These are phyloP conservation scores for Antrozous pallidus DNA, from an alignment of 2,797 vertebrate species.

Conservation along the genomic window DNA sequence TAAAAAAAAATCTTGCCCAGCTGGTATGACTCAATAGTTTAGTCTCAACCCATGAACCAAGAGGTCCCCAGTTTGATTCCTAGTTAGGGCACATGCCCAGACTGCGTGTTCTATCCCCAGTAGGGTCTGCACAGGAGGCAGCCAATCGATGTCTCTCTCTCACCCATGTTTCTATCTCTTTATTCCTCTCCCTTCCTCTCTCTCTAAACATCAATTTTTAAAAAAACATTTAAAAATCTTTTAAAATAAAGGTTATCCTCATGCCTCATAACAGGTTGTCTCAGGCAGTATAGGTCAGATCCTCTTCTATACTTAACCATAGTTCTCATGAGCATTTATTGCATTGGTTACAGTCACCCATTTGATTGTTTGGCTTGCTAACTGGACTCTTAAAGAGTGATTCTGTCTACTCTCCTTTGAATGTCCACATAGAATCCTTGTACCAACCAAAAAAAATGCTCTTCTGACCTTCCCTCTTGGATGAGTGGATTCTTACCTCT, in stretches of 20 bases:
- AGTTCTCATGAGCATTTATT: not conserved
- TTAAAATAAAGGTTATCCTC: not conserved
- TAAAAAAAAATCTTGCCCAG: not conserved
- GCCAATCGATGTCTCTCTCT: not conserved
- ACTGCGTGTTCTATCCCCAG: not conserved
- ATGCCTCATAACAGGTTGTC: not conserved
- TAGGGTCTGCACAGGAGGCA: not conserved
- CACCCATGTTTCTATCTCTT: not conserved
- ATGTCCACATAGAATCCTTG: not conserved
- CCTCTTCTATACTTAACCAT: not conserved
- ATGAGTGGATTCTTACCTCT: not conserved
- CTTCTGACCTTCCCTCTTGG: not conserved
- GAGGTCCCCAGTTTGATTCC: not conserved
- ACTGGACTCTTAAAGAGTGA: not conserved
- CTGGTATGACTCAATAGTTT: not conserved
- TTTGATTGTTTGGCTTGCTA: not conserved
- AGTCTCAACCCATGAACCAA: not conserved
- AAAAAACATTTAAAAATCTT: not conserved
- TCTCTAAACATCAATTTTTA: not conserved
- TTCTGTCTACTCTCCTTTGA: slow-evolving; percentile 18
- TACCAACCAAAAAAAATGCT: not conserved
- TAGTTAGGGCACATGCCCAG: not conserved
- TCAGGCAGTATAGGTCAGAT: not conserved
- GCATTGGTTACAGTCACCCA: not conserved
- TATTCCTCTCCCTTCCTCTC: not conserved